These are phyloP conservation scores for Actias luna DNA, from an alignment of 2,888 invertebrate genomes.

Conservation along the genomic window DNA sequence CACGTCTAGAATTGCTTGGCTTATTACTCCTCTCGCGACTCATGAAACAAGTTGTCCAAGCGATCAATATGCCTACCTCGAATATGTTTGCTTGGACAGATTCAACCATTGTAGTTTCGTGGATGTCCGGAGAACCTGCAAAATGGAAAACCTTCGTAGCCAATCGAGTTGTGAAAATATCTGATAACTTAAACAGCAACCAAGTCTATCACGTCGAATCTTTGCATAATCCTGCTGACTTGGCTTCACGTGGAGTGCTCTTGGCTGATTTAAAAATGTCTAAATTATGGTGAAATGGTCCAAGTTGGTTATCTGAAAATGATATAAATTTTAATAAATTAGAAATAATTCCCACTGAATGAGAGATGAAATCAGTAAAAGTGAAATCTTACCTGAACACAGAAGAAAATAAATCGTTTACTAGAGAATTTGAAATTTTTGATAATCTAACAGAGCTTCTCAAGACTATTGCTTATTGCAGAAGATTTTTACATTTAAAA, in stretches of 20 bases:
- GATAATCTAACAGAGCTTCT: slow-evolving; percentile 19
- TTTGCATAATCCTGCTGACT: slow-evolving; percentile 29
- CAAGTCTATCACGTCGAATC: slow-evolving; percentile 29
- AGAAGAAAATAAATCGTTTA: slow-evolving; percentile 10
- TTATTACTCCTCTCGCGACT: slow-evolving; percentile 28
- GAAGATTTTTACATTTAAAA: slow-evolving; percentile 25
- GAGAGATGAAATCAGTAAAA: slow-evolving; percentile 21
- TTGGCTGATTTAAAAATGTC: slow-evolving; percentile 20
- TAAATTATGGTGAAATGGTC: slow-evolving; percentile 28
- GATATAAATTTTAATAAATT: slow-evolving; percentile 20
- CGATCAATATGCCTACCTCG: slow-evolving; percentile 24
- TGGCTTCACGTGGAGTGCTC: slow-evolving; percentile 26
- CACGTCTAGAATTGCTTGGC: slow-evolving; percentile 13
- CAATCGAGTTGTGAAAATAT: slow-evolving; percentile 27
- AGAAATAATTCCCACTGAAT: slow-evolving; percentile 17
- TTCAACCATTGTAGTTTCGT: slow-evolving; percentile 23
- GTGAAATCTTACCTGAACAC: slow-evolving; percentile 16
- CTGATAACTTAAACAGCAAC: slow-evolving; percentile 15
- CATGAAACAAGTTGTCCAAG: slow-evolving; percentile 25
- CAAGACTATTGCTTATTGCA: slow-evolving; percentile 22
- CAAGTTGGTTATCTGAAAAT: slow-evolving; percentile 25
- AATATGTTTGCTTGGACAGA: slow-evolving; percentile 23
- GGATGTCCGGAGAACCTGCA: slow-evolving; percentile 28
- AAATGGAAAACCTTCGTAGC: slow-evolving; percentile 31
- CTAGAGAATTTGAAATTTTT: slow-evolving; percentile 20